These are phyloP conservation scores for Atherinomorus stipes DNA, from an alignment of 2,113 vertebrate genomes.

Conservation along the genomic window DNA sequence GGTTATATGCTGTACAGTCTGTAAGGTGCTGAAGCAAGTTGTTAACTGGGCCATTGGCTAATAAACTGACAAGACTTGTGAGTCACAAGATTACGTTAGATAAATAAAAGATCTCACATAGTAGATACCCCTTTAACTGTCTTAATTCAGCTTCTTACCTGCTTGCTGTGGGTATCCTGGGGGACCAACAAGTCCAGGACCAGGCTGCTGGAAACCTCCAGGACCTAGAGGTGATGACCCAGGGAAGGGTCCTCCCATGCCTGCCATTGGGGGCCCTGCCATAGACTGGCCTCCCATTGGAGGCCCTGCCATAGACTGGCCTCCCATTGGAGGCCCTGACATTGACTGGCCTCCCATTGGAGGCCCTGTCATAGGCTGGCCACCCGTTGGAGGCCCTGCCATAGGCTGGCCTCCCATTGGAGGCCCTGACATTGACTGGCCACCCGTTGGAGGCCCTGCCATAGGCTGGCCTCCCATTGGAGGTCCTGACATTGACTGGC, in stretches of 20 bases:
- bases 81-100: too few relatives aligned
- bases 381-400: constrained; percentile 3
- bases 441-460: background rate
- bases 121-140: background rate
- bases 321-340: background rate
- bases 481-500: constrained; percentile 22
- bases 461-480: background rate
- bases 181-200: constrained; percentile 78
- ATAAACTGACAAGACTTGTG: too few relatives aligned
- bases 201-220: constrained; percentile 82
- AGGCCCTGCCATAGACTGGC: background rate
- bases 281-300: constrained; percentile 38
- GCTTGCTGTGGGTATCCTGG: constrained; percentile 86
- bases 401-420: background rate
- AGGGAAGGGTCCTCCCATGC: constrained; percentile 78
- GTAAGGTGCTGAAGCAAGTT: too few relatives aligned
- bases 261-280: constrained; percentile 47
- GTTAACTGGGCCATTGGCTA: too few relatives aligned
- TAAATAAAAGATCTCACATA: too few relatives aligned
- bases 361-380: constrained; percentile 49
- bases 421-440: background rate
- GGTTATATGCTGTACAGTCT: too few relatives aligned
- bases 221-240: constrained; percentile 76
- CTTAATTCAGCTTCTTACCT: constrained; percentile 74
- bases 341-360: constrained; percentile 48